Conservation (phyloP, 2,797 vertebrate species). For the Sternarchorhynchus goeldii region DNA sequence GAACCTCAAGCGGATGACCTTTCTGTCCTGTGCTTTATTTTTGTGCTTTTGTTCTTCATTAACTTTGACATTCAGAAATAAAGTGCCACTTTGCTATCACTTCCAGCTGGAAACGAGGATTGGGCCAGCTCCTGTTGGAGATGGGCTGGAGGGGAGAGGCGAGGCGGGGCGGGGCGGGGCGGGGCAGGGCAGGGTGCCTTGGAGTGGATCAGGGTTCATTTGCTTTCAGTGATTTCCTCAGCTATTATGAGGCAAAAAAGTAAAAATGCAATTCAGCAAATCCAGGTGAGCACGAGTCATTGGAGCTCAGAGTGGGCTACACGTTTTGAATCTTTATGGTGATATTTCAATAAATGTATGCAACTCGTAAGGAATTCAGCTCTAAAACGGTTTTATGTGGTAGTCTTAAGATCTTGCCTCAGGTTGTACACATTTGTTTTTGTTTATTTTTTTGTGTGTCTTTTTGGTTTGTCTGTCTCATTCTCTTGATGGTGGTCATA, state of each 20-base stretch:
- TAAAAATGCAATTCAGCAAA: not conserved
- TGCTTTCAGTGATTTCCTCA: conserved; percentile 10
- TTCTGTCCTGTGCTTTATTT: conserved; percentile 20
- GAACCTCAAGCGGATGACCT: conserved; percentile 33
- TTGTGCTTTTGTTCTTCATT: conserved; percentile 13
- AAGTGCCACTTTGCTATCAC: conserved; percentile 49
- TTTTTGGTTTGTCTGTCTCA: too few relatives aligned
- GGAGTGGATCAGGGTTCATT: not conserved
- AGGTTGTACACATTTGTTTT: not conserved
- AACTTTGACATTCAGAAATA: conserved; percentile 31
- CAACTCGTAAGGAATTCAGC: not conserved
- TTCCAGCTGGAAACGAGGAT: conserved; percentile 31
- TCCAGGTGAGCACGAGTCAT: not conserved
- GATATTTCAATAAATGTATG: not conserved
- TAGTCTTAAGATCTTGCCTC: conserved; percentile 11
- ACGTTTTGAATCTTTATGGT: conserved; percentile 7
- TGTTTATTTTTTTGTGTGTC: too few relatives aligned
- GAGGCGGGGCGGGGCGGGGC: not conserved
- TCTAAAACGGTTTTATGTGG: not conserved
- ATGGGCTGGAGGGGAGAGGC: too few relatives aligned
- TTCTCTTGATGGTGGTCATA: too few relatives aligned
- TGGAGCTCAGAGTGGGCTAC: too few relatives aligned
- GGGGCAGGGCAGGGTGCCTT: too few relatives aligned
- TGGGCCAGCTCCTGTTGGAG: conserved; percentile 3
- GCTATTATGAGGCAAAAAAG: not conserved